Conservation (phyloP, 1,140 invertebrate genomes). For the Whitmania pigra region DNA sequence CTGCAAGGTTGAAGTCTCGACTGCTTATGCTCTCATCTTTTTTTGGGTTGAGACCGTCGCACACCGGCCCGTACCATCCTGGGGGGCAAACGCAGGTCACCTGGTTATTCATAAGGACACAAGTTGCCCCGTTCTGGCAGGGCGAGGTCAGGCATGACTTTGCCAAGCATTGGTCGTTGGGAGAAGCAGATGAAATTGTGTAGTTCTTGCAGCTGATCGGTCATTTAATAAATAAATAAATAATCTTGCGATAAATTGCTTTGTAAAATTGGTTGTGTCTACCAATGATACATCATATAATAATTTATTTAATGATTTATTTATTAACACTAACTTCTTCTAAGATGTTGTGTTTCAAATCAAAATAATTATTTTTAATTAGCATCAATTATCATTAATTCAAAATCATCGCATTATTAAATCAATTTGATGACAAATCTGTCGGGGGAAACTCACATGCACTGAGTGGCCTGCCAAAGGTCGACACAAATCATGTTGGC, state of each 20-base stretch:
- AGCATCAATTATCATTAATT: no score
- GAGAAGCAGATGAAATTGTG: no score
- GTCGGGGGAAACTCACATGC: not conserved
- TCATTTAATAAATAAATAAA: no score
- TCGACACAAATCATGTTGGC: not conserved
- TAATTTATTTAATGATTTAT: no score
- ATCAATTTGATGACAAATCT: not conserved
- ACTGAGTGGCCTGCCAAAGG: not conserved
- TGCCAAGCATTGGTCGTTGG: not conserved
- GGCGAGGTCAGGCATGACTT: conserved; percentile 1
- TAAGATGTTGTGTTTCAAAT: no score
- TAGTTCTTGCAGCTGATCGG: conserved; percentile 12
- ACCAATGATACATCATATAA: no score
- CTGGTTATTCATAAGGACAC: not conserved
- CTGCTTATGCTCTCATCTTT: conserved; percentile 7
- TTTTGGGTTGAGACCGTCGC: conserved; percentile 48
- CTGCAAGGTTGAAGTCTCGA: not conserved
- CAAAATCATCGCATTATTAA: not conserved
- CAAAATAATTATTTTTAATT: no score
- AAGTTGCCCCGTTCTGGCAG: conserved; percentile 13
- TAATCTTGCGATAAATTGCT: no score
- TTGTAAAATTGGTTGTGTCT: no score
- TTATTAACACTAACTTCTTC: no score
- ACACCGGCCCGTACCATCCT: conserved; percentile 83
- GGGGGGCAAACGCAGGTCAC: conserved; percentile 37